Conservation (phyloP, 23 tunicate genomes). For the Botrylloides violaceus region DNA sequence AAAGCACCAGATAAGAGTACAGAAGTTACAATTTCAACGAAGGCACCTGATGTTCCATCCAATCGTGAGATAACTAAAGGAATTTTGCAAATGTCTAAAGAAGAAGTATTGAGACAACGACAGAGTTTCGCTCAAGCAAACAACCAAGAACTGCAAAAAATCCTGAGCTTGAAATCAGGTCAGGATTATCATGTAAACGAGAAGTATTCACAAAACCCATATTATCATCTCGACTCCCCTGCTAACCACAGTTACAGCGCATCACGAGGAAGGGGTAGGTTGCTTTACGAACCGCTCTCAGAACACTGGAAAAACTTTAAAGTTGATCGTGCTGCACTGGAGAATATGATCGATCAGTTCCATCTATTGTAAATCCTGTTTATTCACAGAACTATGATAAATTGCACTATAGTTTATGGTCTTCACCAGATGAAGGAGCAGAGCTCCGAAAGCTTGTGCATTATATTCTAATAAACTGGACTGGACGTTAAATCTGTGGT, state of each 20-base stretch:
- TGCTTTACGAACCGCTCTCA: conserved; percentile 26
- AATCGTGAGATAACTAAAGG: background rate
- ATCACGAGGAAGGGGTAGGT: conserved; percentile 52
- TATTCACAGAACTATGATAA: no score
- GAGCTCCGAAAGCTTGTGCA: no score
- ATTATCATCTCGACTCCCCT: conserved; percentile 1
- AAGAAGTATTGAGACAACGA: conserved; percentile 20
- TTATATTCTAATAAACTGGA: no score
- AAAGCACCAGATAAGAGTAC: background rate
- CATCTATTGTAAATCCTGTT: no score
- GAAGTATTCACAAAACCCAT: background rate
- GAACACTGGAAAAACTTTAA: conserved; percentile 69
- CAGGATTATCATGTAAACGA: background rate
- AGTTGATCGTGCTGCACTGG: conserved; percentile 31
- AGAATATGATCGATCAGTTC: conserved; percentile 33
- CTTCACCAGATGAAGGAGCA: no score
- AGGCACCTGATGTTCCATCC: background rate
- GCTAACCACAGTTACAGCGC: background rate
- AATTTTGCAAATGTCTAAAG: background rate
- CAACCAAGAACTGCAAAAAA: conserved; percentile 30
- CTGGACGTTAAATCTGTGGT: no score
- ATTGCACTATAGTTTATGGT: no score
- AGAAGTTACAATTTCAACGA: background rate
- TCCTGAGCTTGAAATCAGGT: conserved; percentile 20
- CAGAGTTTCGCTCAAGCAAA: conserved; percentile 25